Percentiles rank a stretch among this genome's conserved stretches.
phyloP scores from a whole-genome alignment of 2,113 vertebrate genomes.

The Hippolais icterina region DNA sequence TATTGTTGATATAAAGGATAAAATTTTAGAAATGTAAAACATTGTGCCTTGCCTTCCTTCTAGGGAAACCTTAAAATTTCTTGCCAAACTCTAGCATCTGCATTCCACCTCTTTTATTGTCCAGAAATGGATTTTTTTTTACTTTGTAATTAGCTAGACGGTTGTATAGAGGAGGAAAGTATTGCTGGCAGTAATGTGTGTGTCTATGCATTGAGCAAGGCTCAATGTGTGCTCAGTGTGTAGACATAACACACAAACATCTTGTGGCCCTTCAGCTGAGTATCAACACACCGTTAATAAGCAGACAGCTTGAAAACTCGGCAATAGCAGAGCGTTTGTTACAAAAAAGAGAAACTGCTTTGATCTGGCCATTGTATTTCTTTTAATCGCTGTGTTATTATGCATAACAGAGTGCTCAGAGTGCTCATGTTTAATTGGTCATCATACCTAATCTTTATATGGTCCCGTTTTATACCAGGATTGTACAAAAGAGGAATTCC shows the following conservation, averaged over 20 bases:
- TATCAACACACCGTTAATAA: not conserved
- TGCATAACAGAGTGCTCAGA: not conserved
- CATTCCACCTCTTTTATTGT: not conserved
- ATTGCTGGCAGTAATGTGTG: not conserved
- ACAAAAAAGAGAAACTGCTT: not conserved
- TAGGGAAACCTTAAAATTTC: not conserved
- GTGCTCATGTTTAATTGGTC: not conserved
- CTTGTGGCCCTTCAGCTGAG: not conserved
- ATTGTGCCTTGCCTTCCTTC: not conserved
- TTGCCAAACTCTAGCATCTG: slow-evolving; percentile 15
- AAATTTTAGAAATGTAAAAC: not conserved
- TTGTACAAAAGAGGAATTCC: slow-evolving; percentile 28
- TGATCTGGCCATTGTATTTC: not conserved
- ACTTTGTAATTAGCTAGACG: not conserved
- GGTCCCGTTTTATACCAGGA: not conserved
- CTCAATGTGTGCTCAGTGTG: not conserved
- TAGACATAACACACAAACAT: not conserved
- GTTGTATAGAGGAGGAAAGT: not conserved
- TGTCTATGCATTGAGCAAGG: not conserved
- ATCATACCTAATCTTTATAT: not conserved
- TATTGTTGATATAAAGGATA: not conserved
- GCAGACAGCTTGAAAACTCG: not conserved
- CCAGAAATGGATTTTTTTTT: not conserved
- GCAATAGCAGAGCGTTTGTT: not conserved
- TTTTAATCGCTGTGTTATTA: not conserved